A percentile compares a stretch with the other conserved stretches of the same genome.
phyloP scores from a whole-genome alignment of 1,140 invertebrate species.

The Copidosoma floridanum region DNA sequence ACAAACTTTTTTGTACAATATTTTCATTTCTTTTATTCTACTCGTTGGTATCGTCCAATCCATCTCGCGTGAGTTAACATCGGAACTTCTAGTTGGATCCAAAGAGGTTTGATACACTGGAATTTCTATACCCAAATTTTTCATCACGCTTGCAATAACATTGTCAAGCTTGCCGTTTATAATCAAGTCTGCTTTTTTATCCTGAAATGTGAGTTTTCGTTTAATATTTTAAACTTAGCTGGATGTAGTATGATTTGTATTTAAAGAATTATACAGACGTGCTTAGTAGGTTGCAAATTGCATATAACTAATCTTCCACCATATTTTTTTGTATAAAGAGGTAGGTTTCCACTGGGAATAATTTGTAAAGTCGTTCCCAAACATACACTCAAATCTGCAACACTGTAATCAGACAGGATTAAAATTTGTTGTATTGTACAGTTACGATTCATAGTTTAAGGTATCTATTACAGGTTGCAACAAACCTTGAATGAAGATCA shows the following conservation, averaged over 20 bases:
- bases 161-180: slow-evolving; percentile 89
- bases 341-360: slow-evolving; percentile 92
- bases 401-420: slow-evolving; percentile 56
- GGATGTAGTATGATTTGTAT: no score
- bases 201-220: slow-evolving; percentile 60
- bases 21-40: slow-evolving; percentile 57
- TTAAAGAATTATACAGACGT: slow-evolving; percentile 71
- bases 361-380: slow-evolving; percentile 97
- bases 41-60: slow-evolving; percentile 64
- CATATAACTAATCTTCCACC: slow-evolving; percentile 89
- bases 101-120: slow-evolving; percentile 65
- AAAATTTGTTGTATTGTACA: slow-evolving; percentile 5
- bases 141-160: slow-evolving; percentile 75
- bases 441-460: neutral
- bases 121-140: slow-evolving; percentile 70
- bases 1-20: slow-evolving; percentile 57
- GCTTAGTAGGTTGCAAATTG: slow-evolving; percentile 96
- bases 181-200: slow-evolving; percentile 86
- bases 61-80: slow-evolving; percentile 45
- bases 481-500: slow-evolving; percentile 84
- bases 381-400: slow-evolving; percentile 89
- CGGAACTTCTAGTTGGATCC: slow-evolving; percentile 66
- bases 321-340: slow-evolving; percentile 83
- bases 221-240: slow-evolving; percentile 20
- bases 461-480: no score